Percentiles rank a stretch among this genome's conserved stretches.
phyloP scores from a whole-genome alignment of 2,113 vertebrate genomes.

The Cyphomyrus discorhynchus region DNA sequence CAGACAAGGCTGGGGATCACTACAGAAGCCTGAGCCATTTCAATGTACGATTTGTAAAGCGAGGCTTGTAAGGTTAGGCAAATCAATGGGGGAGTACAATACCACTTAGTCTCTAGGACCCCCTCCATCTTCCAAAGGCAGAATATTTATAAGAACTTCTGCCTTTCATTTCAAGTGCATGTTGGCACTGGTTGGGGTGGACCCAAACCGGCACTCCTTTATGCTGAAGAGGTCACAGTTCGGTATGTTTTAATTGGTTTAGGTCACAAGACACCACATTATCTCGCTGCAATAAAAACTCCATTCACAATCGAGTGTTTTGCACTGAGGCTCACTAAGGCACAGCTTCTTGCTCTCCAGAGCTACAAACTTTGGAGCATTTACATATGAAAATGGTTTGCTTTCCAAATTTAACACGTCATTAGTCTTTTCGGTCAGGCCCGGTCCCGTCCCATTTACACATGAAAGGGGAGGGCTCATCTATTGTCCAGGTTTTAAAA shows the following conservation, averaged over 20 bases:
- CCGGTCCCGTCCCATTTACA: conserved; percentile 49
- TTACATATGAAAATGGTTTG: conserved; percentile 66
- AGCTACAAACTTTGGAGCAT: conserved; percentile 51
- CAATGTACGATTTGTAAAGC: conserved; percentile 56
- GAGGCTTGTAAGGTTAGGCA: conserved; percentile 57
- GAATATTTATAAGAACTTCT: conserved; percentile 61
- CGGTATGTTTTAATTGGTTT: conserved; percentile 69
- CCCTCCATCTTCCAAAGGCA: conserved; percentile 44
- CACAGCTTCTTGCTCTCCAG: conserved; percentile 44
- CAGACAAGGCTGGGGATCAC: conserved; percentile 54
- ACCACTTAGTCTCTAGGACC: conserved; percentile 51
- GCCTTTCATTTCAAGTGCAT: conserved; percentile 42
- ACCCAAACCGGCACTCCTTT: conserved; percentile 48
- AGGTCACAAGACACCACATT: conserved; percentile 57
- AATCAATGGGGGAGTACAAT: conserved; percentile 55
- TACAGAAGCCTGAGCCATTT: conserved; percentile 66
- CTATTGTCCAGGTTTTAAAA: conserved; percentile 45
- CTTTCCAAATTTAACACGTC: conserved; percentile 65
- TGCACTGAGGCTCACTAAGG: conserved; percentile 41
- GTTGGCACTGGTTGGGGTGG: conserved; percentile 45
- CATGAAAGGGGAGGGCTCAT: conserved; percentile 38
- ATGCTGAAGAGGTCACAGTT: conserved; percentile 47
- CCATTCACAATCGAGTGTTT: conserved; percentile 50
- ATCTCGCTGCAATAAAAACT: conserved; percentile 57
- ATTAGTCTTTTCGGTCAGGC: conserved; percentile 62